Evolutionary conservation across 2,888 invertebrate species (phyloP).

Genomic region (Sarcophaga variegata): DNA sequence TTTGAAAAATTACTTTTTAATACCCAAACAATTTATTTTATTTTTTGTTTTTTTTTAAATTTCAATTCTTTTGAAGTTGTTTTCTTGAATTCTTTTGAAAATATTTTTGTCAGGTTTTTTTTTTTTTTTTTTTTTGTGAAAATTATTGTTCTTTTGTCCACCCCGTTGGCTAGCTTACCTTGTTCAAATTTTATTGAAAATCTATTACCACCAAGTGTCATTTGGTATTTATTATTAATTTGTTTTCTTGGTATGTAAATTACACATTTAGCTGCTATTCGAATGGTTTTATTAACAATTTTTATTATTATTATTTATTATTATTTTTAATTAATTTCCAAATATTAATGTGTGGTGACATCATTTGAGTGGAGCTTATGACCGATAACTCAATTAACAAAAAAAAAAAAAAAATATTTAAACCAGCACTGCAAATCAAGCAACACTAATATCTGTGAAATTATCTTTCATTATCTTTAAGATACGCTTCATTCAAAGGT

Average conservation of each 20-base stretch:
- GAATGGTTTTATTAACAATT: background rate
- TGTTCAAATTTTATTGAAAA: background rate
- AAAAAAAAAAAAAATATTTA: background rate
- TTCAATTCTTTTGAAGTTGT: too few relatives aligned
- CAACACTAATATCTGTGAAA: too few relatives aligned
- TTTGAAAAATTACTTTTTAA: conserved; percentile 1
- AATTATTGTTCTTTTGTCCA: background rate
- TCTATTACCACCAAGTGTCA: background rate
- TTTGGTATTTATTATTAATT: background rate
- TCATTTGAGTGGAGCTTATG: background rate
- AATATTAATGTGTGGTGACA: background rate
- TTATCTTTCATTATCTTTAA: too few relatives aligned
- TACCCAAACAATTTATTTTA: too few relatives aligned
- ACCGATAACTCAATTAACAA: background rate
- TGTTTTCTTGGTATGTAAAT: background rate
- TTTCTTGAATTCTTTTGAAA: too few relatives aligned
- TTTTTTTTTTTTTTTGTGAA: background rate
- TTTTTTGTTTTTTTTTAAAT: too few relatives aligned
- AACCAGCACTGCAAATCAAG: background rate
- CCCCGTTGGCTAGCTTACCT: background rate
- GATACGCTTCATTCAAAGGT: too few relatives aligned
- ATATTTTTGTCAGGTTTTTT: too few relatives aligned
- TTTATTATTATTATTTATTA: background rate
- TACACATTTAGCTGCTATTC: background rate
- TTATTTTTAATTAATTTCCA: background rate